phyloP scores from a whole-genome alignment of 2,797 vertebrate species.

The Macrochelys suwanniensis region DNA sequence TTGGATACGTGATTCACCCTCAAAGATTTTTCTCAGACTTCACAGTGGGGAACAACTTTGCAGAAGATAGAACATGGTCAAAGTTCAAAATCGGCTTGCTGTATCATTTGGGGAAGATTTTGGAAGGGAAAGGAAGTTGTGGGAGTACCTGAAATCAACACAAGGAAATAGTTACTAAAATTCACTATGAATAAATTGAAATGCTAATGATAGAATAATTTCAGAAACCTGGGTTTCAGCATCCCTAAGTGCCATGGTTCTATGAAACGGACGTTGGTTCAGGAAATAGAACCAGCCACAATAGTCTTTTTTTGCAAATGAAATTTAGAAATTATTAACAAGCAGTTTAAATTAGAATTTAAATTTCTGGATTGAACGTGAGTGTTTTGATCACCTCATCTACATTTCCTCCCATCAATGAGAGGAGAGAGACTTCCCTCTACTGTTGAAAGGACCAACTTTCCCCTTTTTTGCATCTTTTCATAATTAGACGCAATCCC shows the following conservation, averaged over 20 bases:
- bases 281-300: not conserved
- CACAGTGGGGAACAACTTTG: not conserved
- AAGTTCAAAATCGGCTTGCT: not conserved
- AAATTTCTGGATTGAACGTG: not conserved
- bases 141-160: not conserved
- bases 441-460: not conserved
- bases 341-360: not conserved
- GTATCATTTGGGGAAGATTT: not conserved
- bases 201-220: not conserved
- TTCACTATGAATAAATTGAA: not conserved
- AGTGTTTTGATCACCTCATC: not conserved
- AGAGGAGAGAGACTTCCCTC: not conserved
- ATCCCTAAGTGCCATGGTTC: not conserved
- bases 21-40: constrained; percentile 22
- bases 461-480: not conserved
- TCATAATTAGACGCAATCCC: not conserved
- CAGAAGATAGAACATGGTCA: not conserved
- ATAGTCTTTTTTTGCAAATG: not conserved
- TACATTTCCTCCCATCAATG: not conserved
- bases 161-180: not conserved
- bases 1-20: not conserved
- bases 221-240: not conserved
- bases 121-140: not conserved
- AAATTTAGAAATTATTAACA: not conserved
- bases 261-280: not conserved